phyloP scores from a whole-genome alignment of 2,797 vertebrate genomes.

The Hydrolagus colliei region DNA sequence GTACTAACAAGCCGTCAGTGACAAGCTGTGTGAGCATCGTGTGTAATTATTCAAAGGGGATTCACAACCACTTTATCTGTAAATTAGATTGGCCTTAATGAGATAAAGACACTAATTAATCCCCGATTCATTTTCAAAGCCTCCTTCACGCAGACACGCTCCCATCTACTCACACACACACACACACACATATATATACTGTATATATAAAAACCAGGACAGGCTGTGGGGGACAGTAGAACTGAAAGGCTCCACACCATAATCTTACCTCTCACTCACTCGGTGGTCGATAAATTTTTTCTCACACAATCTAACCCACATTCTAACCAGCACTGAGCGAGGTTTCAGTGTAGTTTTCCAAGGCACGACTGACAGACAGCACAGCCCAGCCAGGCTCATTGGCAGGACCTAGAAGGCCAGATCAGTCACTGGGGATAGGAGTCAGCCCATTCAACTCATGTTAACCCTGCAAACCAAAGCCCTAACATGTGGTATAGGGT shows the following conservation, averaged over 20 bases:
- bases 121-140: conserved; percentile 99
- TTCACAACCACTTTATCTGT: conserved; percentile 99
- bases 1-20: conserved; percentile 98
- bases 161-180: conserved; percentile 51
- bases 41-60: conserved; percentile 99
- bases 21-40: conserved; percentile 78
- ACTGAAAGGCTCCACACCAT: not conserved
- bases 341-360: no score
- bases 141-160: conserved; percentile 98
- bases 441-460: no score
- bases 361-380: no score
- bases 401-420: no score
- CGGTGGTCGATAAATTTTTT: not conserved
- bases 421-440: no score
- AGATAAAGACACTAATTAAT: conserved; percentile 99
- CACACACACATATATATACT: conserved; percentile 37
- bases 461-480: no score
- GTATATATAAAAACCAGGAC: conserved; percentile 97
- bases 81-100: conserved; percentile 99
- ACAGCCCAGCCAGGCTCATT: no score
- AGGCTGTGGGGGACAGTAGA: not conserved
- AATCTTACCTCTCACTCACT: not conserved
- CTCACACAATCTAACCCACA: no score
- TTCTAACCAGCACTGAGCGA: no score
- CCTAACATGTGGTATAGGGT: no score